Conservation (phyloP, 1,140 invertebrate species). For the Hestina assimilis region DNA sequence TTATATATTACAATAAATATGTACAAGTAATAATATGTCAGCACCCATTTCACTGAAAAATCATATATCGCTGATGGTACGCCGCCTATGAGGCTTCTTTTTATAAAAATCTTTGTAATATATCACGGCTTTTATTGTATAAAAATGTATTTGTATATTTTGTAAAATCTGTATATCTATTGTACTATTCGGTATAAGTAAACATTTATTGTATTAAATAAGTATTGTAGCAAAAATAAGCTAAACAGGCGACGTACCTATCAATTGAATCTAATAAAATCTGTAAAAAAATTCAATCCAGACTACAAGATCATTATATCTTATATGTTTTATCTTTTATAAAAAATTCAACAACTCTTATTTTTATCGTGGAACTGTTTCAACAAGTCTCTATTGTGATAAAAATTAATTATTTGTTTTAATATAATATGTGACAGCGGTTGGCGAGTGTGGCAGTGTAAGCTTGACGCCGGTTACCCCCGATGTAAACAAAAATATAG, state of each 20-base stretch:
- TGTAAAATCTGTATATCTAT: constrained; percentile 72
- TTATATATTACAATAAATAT: constrained; percentile 76
- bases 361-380: constrained; percentile 76
- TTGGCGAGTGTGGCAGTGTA: constrained; percentile 75
- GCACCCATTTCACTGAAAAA: constrained; percentile 74
- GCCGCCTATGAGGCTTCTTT: constrained; percentile 57
- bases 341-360: constrained; percentile 78
- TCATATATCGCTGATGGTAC: constrained; percentile 38
- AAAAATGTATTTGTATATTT: constrained; percentile 71
- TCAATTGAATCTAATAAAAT: constrained; percentile 67
- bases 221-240: constrained; percentile 74
- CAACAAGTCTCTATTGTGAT: constrained; percentile 75
- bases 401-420: constrained; percentile 63
- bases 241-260: constrained; percentile 57
- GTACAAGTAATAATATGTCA: constrained; percentile 75
- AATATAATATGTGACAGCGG: constrained; percentile 63
- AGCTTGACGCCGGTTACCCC: constrained; percentile 43
- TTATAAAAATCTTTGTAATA: constrained; percentile 65
- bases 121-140: constrained; percentile 70
- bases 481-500: constrained; percentile 54
- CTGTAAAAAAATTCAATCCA: constrained; percentile 76
- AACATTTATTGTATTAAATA: constrained; percentile 59
- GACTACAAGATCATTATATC: constrained; percentile 77
- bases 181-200: constrained; percentile 68
- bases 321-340: constrained; percentile 76